Evolutionary conservation across 2,113 vertebrate genomes (phyloP), one percentile per base, ranked within the genome.

Genomic region (Poecile atricapillus): DNA sequence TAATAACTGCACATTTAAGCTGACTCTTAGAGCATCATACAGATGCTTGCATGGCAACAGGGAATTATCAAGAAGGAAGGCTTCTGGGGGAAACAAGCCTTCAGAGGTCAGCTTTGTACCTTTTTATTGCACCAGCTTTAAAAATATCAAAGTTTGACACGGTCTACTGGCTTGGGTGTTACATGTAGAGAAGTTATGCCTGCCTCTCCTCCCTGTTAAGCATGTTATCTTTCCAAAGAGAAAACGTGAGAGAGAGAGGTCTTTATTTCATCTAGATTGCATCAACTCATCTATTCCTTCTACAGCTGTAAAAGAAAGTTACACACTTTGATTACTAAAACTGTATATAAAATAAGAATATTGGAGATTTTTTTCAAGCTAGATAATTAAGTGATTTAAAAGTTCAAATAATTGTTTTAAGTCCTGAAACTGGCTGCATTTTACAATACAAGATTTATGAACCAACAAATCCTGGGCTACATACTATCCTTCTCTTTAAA

Each of bases 131-230:
- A 27, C 3, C 60, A 83, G 35, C 9, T 93, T 82, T 56, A 53
- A 25, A 75, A 85, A 25, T 14, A 56, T 17, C 7, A 0, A 20
- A n/a, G 6, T 49, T 8, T 62, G 70, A n/a, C 53, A 83, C 68
- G 15, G n/a, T 64, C 55, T 85, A 8, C 46, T 49, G 49, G 31
- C 67, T 79, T 19, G 37, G 31, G 7, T 64, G n/a, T n/a, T 59
- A 3, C 0, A 27, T 1, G 10, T 7, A 35, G 35, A 31, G 30
- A 82, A 84, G 33, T 50, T 28, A 39, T 0, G 1, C 22, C 20
- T 53, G 31, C 27, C 70, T 50, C 35, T 70, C 43, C 59, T 60
- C 39, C 52, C 71, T 44, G 39, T 39, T 39, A 39, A 83, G 16
- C 23, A 78, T 8, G 7, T 10, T 31, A 11, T 1, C 1, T 39